Base-by-base conservation (phyloP, 2,797 vertebrate species). In the Pseudotriccus pelzelni region DNA sequence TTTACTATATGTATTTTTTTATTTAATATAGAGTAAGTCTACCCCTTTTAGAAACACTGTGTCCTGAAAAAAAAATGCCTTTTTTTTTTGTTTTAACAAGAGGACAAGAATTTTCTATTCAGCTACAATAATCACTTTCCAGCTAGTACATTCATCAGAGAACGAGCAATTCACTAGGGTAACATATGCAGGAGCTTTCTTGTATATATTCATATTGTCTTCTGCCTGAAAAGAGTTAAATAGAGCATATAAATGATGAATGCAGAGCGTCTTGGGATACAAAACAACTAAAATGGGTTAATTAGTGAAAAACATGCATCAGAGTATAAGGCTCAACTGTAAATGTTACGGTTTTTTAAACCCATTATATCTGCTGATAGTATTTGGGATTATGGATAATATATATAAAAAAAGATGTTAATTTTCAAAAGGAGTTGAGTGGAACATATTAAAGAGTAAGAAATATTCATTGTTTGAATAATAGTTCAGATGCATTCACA, bases 221-320 rank as follows among this genome's bases (percentile, higher is more conserved):
- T 72, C 53, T 89, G 75, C 81, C 86, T 95, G 91, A 97, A 97
- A 97, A 98, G 92, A 97, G 97, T 97, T 96, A 98, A 98, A 98
- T 97, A 97, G 98, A 98, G 97, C 97, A 87, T 98, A 97, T 93
- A 97, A 97, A 97, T 92, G 97, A 97, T 97, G 98, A 89, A 98
- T 97, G 95, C 87, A 89, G 85, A 96, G 96, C 87, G 96, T 96
- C 96, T 95, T 94, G 96, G 92, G 92, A 98, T 96, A 97, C 62
- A 76, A 86, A 94, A 84, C 60, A 91, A 75, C 44, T 80, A 97
- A 98, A 98, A 98, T 97, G 94, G 97, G 97, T 98, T 98, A 98
- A 98, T 98, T 98, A 98, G 87, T 80, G 97, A 97, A 97, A 97
- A 98, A 97, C 98, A 98, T 95, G 97, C 97, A 97, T 89, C 41